Conservation (phyloP, 2,797 vertebrate species). For the Thalassophryne amazonica region DNA sequence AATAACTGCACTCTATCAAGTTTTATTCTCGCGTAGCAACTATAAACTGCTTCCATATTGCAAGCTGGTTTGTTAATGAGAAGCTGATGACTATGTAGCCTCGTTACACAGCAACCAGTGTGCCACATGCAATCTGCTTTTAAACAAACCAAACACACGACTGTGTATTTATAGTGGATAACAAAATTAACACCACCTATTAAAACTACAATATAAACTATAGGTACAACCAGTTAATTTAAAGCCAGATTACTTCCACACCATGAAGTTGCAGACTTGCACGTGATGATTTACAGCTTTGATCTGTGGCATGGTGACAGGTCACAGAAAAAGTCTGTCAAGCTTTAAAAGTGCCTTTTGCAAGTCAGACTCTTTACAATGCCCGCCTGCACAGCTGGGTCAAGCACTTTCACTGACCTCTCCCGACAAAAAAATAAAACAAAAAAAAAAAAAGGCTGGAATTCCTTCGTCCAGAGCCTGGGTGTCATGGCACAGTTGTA, state of each 20-base stretch:
- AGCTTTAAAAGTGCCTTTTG: slow-evolving; percentile 40
- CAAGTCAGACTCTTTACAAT: slow-evolving; percentile 41
- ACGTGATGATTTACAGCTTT: slow-evolving; percentile 37
- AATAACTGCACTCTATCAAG: background rate
- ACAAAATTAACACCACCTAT: background rate
- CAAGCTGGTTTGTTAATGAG: slow-evolving; percentile 36
- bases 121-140: background rate
- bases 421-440: slow-evolving; percentile 37
- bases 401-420: slow-evolving; percentile 68
- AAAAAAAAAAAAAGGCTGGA: slow-evolving; percentile 23
- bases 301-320: slow-evolving; percentile 33
- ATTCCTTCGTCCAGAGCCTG: slow-evolving; percentile 35
- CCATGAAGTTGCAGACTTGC: background rate
- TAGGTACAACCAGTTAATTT: background rate
- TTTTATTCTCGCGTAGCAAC: background rate
- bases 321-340: slow-evolving; percentile 35
- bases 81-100: slow-evolving; percentile 41
- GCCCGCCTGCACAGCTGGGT: slow-evolving; percentile 53
- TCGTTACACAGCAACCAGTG: slow-evolving; percentile 3
- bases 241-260: background rate
- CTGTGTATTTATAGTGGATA: background rate
- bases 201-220: background rate
- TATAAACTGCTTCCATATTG: slow-evolving; percentile 1
- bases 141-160: background rate
- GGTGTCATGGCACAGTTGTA: slow-evolving; percentile 33